Base-by-base conservation (phyloP, 1,140 invertebrate species). In the Brachionus calyciflorus region DNA sequence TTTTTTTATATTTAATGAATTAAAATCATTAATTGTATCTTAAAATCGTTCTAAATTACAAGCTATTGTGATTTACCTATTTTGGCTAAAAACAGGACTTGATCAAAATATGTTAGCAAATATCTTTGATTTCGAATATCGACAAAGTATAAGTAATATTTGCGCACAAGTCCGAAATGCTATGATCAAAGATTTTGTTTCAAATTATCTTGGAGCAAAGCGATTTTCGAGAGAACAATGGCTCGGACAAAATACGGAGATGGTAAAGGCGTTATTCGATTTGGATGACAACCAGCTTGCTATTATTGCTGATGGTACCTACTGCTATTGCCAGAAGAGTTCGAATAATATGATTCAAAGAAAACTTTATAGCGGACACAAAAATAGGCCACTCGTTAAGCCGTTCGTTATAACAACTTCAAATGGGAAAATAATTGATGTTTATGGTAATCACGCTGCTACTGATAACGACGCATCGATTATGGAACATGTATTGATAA, bases 21-120 rank as follows among this genome's bases (percentile, higher is more conserved):
- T 55, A 55, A 55, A 55, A 55, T 55, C 21, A 26, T 55, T 55
- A 55, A 55, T 55, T 55, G 19, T 24, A 26, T 55, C 51, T 55
- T 6, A 55, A 55, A 55, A 55, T 26, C 51, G 51, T 55, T 26
- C 51, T 26, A 55, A 55, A 55, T 28, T 55, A 24, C 51, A 55
- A 55, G 51, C 51, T 28, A 55, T 55, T 28, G 51, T 28, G 26
- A 55, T 55, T 26, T 55, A 55, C 26, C 26, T n/a, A n/a, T n/a
- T n/a, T n/a, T n/a, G n/a, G n/a, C n/a, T n/a, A n/a, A n/a, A n/a
- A n/a, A n/a, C n/a, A 26, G 24, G 51, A 28, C 51, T 55, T 55
- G 51, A 55, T 55, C 51, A 55, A 55, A 55, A 55, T 55, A 28
- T 55, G 51, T 26, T 24, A 0, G 51, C 51, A 28, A 55, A 55